A percentile compares a stretch with the other conserved stretches of the same genome.
These are phyloP conservation scores for Bibio marci DNA, from an alignment of 2,888 invertebrate genomes.

Conservation along the genomic window DNA sequence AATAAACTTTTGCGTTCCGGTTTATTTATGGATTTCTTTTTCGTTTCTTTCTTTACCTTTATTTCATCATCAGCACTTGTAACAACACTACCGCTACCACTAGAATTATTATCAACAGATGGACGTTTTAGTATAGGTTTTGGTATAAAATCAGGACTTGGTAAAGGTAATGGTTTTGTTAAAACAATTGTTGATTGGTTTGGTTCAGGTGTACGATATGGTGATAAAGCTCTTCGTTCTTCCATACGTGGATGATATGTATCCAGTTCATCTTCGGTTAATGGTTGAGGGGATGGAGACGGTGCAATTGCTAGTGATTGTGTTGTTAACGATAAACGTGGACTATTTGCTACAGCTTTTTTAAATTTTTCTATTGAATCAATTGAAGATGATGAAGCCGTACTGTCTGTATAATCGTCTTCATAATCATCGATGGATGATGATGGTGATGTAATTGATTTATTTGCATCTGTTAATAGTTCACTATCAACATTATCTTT, in stretches of 20 bases:
- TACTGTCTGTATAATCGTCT: constrained; percentile 45
- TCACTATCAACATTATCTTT: too few species aligned
- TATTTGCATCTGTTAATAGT: too few species aligned
- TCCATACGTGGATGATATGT: constrained; percentile 51
- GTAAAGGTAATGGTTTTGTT: constrained; percentile 40
- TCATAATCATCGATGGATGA: constrained; percentile 28
- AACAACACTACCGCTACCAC: background rate
- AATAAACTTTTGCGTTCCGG: background rate
- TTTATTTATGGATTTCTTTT: constrained; percentile 1
- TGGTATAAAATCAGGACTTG: constrained; percentile 53
- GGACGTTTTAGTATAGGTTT: constrained; percentile 61
- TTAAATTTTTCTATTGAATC: constrained; percentile 28
- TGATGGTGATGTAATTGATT: background rate
- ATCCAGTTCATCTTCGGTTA: constrained; percentile 36
- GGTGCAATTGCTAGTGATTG: constrained; percentile 9
- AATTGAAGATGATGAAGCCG: constrained; percentile 32
- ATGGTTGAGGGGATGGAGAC: background rate
- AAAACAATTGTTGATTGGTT: constrained; percentile 40
- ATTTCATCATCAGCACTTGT: constrained; percentile 12
- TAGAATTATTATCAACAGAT: constrained; percentile 27
- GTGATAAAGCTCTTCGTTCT: constrained; percentile 23
- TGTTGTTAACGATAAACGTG: constrained; percentile 21
- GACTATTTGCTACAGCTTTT: constrained; percentile 7
- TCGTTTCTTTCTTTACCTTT: constrained; percentile 11
- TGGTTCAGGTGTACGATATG: constrained; percentile 28